Evolutionary conservation across 2,888 invertebrate genomes (phyloP), one percentile per base, ranked within the genome.

Genomic region (Carterocephalus palaemon): DNA sequence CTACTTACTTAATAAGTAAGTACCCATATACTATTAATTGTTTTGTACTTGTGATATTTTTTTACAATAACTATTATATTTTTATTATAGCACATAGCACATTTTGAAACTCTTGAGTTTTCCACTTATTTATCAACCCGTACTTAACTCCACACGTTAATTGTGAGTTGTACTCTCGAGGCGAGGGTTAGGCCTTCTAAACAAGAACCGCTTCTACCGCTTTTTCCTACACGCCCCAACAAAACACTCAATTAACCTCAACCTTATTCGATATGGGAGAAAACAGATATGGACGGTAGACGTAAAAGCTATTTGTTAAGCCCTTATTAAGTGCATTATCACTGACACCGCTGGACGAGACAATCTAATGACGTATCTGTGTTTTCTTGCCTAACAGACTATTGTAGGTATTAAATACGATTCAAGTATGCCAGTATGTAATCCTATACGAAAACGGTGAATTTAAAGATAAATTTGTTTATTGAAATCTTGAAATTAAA

Each of bases 311-410:
- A 60, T 63, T 62, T 60, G 57, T 63, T 36, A 50, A 58, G 42
- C 32, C 52, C 54, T 47, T 54, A 57, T 53, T 53, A 57, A 53
- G 53, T 49, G 34, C 40, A 47, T 54, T 59, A 62, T 62, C 60
- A 51, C 36, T 49, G 59, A 56, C 56, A 53, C 46, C 10, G 8
- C n/a, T n/a, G 16, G 34, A 43, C 34, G 42, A 28, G 42, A n/a
- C 42, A 36, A 43, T 42, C 42, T 42, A 2, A 12, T 9, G 34
- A 43, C 36, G 28, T 43, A 43, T 43, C 42, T 29, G 13, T 52
- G n/a, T n/a, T n/a, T n/a, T n/a, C n/a, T n/a, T n/a, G n/a, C n/a
- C n/a, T n/a, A n/a, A n/a, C n/a, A n/a, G n/a, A n/a, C n/a, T n/a
- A n/a, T n/a, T n/a, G n/a, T n/a, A n/a, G n/a, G n/a, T n/a, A n/a